Conservation (phyloP, 2,113 vertebrate genomes). For the Numida meleagris region DNA sequence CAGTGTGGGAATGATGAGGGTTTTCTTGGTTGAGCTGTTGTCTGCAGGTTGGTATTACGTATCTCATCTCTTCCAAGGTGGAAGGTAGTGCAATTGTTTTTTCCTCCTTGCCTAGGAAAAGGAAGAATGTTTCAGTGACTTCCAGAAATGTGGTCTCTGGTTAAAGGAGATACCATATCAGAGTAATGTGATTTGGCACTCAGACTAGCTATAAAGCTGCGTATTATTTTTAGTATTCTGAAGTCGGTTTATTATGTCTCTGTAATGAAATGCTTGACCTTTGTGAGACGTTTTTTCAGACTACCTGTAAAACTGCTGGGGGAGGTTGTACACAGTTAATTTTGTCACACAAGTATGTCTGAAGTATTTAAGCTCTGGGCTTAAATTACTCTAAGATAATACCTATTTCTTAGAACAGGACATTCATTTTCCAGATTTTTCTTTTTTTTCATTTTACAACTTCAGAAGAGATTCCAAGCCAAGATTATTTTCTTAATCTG, state of each 20-base stretch:
- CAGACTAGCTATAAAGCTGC: neutral
- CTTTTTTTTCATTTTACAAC: slow-evolving; percentile 20
- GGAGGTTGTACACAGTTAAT: neutral
- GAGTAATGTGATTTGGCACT: neutral
- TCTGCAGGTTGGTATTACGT: neutral
- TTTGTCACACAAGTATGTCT: slow-evolving; percentile 52
- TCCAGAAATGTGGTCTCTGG: neutral
- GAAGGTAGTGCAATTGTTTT: neutral
- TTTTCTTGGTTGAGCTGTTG: rapidly evolving
- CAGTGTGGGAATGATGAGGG: neutral
- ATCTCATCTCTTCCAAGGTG: neutral
- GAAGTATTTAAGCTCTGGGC: neutral
- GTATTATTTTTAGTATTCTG: neutral
- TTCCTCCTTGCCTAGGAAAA: neutral
- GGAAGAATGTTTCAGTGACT: neutral
- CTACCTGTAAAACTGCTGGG: slow-evolving; percentile 40
- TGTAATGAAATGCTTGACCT: slow-evolving; percentile 23
- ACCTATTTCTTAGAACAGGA: slow-evolving; percentile 49
- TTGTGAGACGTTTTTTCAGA: slow-evolving; percentile 24
- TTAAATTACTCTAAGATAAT: slow-evolving; percentile 35
- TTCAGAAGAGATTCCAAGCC: slow-evolving; percentile 62
- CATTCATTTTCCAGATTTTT: slow-evolving; percentile 5
- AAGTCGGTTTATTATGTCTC: neutral
- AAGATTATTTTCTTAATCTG: slow-evolving; percentile 50
- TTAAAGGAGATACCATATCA: neutral